Evolutionary conservation across 1,140 invertebrate species (phyloP).

Genomic region (Orius insidiosus): DNA sequence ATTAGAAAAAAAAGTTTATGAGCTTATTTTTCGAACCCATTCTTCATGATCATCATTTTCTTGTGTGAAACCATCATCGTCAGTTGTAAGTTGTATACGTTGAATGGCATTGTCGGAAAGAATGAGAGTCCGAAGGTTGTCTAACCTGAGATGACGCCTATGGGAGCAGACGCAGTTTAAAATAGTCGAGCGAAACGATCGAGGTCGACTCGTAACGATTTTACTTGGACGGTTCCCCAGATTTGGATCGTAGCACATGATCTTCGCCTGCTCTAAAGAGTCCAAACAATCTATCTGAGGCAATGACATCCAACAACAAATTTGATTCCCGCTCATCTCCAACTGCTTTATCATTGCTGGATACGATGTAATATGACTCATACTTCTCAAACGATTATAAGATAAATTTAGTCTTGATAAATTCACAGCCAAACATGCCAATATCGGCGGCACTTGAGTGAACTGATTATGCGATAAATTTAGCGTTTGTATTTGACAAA

Average conservation of each 20-base stretch:
- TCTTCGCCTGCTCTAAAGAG: conserved; percentile 36
- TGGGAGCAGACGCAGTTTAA: conserved; percentile 66
- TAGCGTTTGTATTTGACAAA: conserved; percentile 47
- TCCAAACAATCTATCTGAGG: conserved; percentile 45
- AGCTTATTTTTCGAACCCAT: conserved; percentile 26
- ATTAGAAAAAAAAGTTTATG: conserved; percentile 6
- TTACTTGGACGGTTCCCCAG: conserved; percentile 8
- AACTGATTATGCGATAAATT: conserved; percentile 88
- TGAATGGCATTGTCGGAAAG: conserved; percentile 70
- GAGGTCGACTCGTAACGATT: conserved; percentile 17
- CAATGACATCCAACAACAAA: conserved; percentile 70
- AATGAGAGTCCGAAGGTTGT: conserved; percentile 63
- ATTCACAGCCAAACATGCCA: conserved; percentile 74
- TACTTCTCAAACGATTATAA: conserved; percentile 50
- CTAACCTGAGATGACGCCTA: conserved; percentile 59
- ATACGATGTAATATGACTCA: conserved; percentile 80
- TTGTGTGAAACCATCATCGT: conserved; percentile 39
- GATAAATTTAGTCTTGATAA: conserved; percentile 78
- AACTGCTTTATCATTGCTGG: conserved; percentile 76
- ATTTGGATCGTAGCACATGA: conserved; percentile 40
- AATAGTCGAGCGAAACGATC: conserved; percentile 50
- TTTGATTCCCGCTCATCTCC: conserved; percentile 84
- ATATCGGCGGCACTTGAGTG: conserved; percentile 60
- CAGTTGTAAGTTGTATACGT: conserved; percentile 57
- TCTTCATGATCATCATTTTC: conserved; percentile 31